Base-by-base conservation (phyloP, 2,113 vertebrate genomes). In the Pyrgilauda ruficollis region DNA sequence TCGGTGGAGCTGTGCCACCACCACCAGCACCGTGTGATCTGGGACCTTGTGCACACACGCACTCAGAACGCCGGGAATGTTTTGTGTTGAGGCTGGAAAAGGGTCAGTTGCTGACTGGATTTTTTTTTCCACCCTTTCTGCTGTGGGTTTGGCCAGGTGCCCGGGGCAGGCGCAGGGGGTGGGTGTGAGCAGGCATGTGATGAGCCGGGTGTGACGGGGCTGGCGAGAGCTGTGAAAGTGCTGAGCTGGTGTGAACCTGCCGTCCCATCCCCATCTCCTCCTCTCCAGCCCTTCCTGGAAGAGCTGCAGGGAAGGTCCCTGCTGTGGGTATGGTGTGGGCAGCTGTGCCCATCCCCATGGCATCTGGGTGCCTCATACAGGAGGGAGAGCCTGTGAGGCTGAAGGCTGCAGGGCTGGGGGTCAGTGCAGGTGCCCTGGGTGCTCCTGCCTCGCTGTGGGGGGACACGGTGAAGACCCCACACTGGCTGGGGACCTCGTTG, bases 171-270 rank as follows among this genome's bases (percentile, higher is more conserved):
- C 3, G 19, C 39, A 6, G n/a, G 93, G 76, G 75, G 84, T 30
- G 69, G 64, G 91, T 81, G 86, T 37, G 86, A 58, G 76, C 88
- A 69, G 77, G 81, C 74, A 15, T 91, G 75, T 63, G 93, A 82
- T 80, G 95, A 89, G 94, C 59, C 61, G 94, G 90, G 84, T 93
- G 94, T 93, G 94, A 77, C 56, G 47, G 89, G 72, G 79, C 84
- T 79, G 84, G 30, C 2, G 69, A 94, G 89, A 56, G 13, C 92
- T 94, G 77, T 1, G 53, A 96, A 96, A 96, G 77, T 87, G 95
- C 95, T 96, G 95, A 96, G 95, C 90, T 96, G 95, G 90, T 93
- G 95, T 31, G 90, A 96, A 95, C 90, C 77, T 47, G 31, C 39
- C 43, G 31, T 88, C 84, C 44, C 44, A 55, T 90, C 80, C 76